phyloP scores from a whole-genome alignment of 2,888 invertebrate species.

The Limnephilus rhombicus region DNA sequence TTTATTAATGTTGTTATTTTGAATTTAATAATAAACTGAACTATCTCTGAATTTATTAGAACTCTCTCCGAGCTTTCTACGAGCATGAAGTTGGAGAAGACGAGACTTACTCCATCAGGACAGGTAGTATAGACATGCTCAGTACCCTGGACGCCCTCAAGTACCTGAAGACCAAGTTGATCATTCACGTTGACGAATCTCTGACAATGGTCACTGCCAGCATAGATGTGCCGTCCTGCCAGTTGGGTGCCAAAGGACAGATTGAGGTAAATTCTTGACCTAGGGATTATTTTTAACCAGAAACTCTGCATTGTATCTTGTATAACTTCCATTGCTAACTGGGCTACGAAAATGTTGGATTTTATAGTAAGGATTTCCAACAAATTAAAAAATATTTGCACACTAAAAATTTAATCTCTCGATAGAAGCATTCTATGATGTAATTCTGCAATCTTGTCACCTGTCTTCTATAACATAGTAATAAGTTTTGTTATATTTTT shows the following conservation, averaged over 20 bases:
- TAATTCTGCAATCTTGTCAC: too few relatives aligned
- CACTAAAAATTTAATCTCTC: too few relatives aligned
- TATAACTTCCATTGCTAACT: too few relatives aligned
- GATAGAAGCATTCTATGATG: too few relatives aligned
- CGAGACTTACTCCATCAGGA: constrained; percentile 73
- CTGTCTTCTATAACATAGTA: background rate
- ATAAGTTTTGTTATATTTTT: constrained; percentile 62
- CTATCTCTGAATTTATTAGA: constrained; percentile 69
- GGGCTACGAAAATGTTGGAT: background rate
- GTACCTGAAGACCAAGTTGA: constrained; percentile 71
- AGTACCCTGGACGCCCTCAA: constrained; percentile 74
- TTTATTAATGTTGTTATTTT: too few relatives aligned
- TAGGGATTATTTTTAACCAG: too few relatives aligned
- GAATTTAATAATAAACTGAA: background rate
- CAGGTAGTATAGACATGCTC: constrained; percentile 72
- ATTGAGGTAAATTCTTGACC: constrained; percentile 70
- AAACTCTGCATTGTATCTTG: too few relatives aligned
- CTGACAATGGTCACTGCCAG: constrained; percentile 75
- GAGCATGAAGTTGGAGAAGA: constrained; percentile 74
- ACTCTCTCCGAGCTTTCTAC: constrained; percentile 74
- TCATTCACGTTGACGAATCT: constrained; percentile 73
- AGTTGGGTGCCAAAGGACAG: constrained; percentile 73
- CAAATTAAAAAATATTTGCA: too few relatives aligned
- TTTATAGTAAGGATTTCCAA: too few relatives aligned
- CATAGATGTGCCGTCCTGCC: constrained; percentile 75